phyloP scores from a whole-genome alignment of 2,888 invertebrate genomes.

The Andrena camellia region DNA sequence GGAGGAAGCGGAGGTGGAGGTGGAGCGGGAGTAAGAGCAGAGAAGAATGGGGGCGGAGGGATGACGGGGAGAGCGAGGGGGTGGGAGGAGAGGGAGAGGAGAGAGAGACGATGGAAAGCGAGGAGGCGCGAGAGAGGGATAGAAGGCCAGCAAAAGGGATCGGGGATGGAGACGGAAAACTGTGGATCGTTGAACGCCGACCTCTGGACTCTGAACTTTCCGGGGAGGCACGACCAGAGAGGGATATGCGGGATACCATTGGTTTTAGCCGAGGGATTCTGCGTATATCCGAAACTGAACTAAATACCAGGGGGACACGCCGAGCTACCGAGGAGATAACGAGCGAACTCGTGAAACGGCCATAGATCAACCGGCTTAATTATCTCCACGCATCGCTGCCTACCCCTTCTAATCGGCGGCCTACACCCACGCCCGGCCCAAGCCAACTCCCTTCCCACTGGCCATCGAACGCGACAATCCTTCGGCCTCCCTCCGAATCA shows the following conservation, averaged over 20 bases:
- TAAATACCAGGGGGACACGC: slow-evolving; percentile 78
- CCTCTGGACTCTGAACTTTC: slow-evolving; percentile 82
- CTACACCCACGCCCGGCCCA: slow-evolving; percentile 71
- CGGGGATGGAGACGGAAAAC: slow-evolving; percentile 81
- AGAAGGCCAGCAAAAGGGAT: slow-evolving; percentile 75
- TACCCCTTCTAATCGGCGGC: slow-evolving; percentile 76
- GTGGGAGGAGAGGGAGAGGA: slow-evolving; percentile 44
- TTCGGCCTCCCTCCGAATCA: slow-evolving; percentile 43
- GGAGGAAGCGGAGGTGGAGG: slow-evolving; percentile 35
- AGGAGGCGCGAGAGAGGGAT: slow-evolving; percentile 51
- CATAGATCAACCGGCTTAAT: slow-evolving; percentile 85
- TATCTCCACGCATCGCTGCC: slow-evolving; percentile 84
- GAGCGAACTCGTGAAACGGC: slow-evolving; percentile 85
- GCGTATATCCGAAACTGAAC: slow-evolving; percentile 81
- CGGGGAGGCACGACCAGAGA: slow-evolving; percentile 50
- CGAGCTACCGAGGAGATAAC: slow-evolving; percentile 84
- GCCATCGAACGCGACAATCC: slow-evolving; percentile 55
- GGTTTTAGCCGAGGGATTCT: slow-evolving; percentile 75
- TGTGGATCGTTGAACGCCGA: slow-evolving; percentile 84
- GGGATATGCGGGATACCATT: slow-evolving; percentile 66
- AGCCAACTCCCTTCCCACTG: slow-evolving; percentile 60
- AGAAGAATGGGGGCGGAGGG: slow-evolving; percentile 48
- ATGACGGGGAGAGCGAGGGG: slow-evolving; percentile 32
- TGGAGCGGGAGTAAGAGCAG: slow-evolving; percentile 45
- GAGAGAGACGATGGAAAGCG: slow-evolving; percentile 50